Base-by-base conservation (phyloP, 2,113 vertebrate species). In the Corvus moneduloides region DNA sequence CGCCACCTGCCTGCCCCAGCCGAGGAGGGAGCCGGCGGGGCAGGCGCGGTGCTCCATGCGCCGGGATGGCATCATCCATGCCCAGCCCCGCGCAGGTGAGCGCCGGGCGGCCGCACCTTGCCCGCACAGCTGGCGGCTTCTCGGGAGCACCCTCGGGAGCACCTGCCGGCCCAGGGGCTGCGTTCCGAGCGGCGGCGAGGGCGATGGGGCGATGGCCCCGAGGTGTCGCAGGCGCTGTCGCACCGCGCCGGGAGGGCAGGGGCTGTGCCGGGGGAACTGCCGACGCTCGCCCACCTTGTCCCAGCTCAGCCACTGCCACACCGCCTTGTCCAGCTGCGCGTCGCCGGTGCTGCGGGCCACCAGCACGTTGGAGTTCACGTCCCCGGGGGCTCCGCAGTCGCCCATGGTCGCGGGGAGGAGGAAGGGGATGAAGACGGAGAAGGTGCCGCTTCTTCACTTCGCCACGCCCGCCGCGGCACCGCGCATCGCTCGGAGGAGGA, bases 281-380 rank as follows among this genome's bases (percentile, higher is more conserved):
- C 8, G 55, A 4, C 48, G 58, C 81, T 54, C 81, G 68, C 93
- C 96, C 93, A 99, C 99, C 98, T 98, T 97, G 93, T 99, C 99
- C 99, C 99, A 99, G 66, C 94, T 94, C 56, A 99, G 95, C 99
- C 99, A 99, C 92, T 98, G 98, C 63, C 92, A 97, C 75, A 99
- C 96, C 37, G 98, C 98, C 67, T 96, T 96, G 96, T 99, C 99
- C 33, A 99, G 97, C 97, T 97, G 96, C 80, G 97, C 95, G 93
- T 99, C 99, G 13, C 98, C 99, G 74, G 98, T 99, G 87, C 93
- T 95, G 84, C 68, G 84, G 73, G 95, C 56, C 52, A 96, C 39
- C 28, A 97, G 95, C 63, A 97, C 90, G 96, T 98, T 98, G 71
- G 98, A 98, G 97, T 99, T 98, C 61, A 98, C 95, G 79, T 98